Percentiles rank a stretch among this genome's conserved stretches.
Evolutionary conservation across 2,113 vertebrate species (phyloP).

Genomic region (Tetraodon nigroviridis): DNA sequence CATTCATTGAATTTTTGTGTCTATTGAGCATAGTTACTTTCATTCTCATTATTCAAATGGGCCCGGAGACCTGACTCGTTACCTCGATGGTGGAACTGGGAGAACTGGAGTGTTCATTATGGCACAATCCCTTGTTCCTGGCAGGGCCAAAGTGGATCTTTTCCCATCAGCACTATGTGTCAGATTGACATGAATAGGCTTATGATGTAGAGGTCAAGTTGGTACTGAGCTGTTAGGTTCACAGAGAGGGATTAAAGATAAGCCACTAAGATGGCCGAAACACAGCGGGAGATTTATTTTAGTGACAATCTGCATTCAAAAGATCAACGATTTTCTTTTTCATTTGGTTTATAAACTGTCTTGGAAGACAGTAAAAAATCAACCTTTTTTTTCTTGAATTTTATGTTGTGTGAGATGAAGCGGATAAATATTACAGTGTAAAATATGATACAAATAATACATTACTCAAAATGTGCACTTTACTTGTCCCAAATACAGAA

Average conservation of each 20-base stretch:
- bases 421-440: neutral
- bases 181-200: conserved; percentile 66
- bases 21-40: conserved; percentile 51
- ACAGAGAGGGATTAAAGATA: conserved; percentile 49
- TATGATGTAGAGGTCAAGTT: conserved; percentile 68
- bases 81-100: conserved; percentile 41
- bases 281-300: conserved; percentile 19
- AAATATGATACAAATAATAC: neutral
- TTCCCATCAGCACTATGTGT: conserved; percentile 56
- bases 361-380: neutral
- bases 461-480: too few species aligned
- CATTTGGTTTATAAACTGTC: neutral
- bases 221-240: conserved; percentile 46
- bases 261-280: conserved; percentile 11
- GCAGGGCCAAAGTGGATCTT: conserved; percentile 62
- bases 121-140: conserved; percentile 61
- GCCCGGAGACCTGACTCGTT: conserved; percentile 46
- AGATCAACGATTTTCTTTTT: conserved; percentile 10
- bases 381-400: neutral
- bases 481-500: neutral
- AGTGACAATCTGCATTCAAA: conserved; percentile 2
- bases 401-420: too few species aligned
- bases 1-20: conserved; percentile 54
- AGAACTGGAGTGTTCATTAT: conserved; percentile 66
- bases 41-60: conserved; percentile 63